Base-by-base conservation (phyloP, 2,888 invertebrate genomes). In the Plusia festucae region DNA sequence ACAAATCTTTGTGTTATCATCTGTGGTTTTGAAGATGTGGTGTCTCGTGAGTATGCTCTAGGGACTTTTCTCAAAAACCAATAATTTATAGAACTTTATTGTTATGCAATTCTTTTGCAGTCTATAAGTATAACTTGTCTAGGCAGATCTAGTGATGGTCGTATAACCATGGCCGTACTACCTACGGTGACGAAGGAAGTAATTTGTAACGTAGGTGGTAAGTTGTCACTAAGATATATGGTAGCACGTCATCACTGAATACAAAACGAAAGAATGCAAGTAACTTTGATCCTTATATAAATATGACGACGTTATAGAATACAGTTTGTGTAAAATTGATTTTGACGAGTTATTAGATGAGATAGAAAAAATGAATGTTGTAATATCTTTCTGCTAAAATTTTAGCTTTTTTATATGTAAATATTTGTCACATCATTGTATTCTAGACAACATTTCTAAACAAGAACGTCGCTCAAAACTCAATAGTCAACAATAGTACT, bases 401-500 rank as follows among this genome's bases (percentile, higher is more conserved):
- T 24, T 3, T 30, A 30, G 30, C 0, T 30, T 30, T 30, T 30
- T n/a, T n/a, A n/a, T n/a, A n/a, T n/a, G n/a, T n/a, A 7, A n/a
- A n/a, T 7, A 7, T n/a, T n/a, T 40, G 40, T 40, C 40, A 40
- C n/a, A 6, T 2, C n/a, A 40, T 6, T n/a, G 40, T 8, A 49
- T 49, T 49, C 18, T 20, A 20, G 11, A 18, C 20, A 18, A 16
- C 18, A 18, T 11, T 9, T 0, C 4, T 8, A 49, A 20, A 20
- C 20, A 20, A 11, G 46, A 9, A 3, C 46, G 20, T 18, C 46
- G 46, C 46, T 20, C 20, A 49, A 44, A 20, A 18, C 46, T 49
- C 46, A 49, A 49, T 49, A 49, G 46, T 49, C 46, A 49, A 49
- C 46, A 49, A 49, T 49, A 20, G 52, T 70, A 62, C 61, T 60